Evolutionary conservation across 2,797 vertebrate genomes (phyloP).

Genomic region (Darevskia mixta): DNA sequence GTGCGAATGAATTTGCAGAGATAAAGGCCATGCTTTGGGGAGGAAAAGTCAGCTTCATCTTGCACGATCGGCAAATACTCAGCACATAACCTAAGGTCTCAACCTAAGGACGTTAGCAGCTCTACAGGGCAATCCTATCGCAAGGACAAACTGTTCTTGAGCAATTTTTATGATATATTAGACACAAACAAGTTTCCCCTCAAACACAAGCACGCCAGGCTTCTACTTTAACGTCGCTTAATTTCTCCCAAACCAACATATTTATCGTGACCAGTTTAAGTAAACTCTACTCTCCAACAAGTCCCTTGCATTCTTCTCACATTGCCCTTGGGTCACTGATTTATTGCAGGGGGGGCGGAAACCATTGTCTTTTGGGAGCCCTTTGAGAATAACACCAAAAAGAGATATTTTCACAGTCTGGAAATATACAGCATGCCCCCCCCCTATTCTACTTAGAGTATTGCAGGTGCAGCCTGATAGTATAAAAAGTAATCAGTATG

Average conservation of each 20-base stretch:
- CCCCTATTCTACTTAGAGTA: not conserved
- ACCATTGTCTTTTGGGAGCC: not conserved
- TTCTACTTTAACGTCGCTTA: constrained; percentile 61
- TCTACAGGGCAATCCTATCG: constrained; percentile 58
- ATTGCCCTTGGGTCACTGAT: not conserved
- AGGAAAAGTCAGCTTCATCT: constrained; percentile 60
- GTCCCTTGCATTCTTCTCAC: not conserved
- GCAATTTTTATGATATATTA: constrained; percentile 62
- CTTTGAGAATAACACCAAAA: constrained; percentile 2
- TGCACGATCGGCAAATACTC: constrained; percentile 57
- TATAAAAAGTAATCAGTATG: not conserved
- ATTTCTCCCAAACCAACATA: constrained; percentile 70
- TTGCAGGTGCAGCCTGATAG: not conserved
- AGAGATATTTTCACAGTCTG: not conserved
- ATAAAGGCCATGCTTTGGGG: constrained; percentile 50
- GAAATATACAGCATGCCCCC: not conserved
- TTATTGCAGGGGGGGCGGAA: not conserved
- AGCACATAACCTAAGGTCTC: constrained; percentile 63
- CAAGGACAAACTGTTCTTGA: constrained; percentile 75
- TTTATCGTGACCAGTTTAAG: constrained; percentile 63
- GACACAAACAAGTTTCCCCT: constrained; percentile 68
- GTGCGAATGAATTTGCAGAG: constrained; percentile 53
- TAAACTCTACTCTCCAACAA: constrained; percentile 34
- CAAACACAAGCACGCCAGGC: constrained; percentile 63
- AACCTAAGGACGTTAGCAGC: constrained; percentile 69